phyloP scores from a whole-genome alignment of 2,888 invertebrate species.

The Thyatira batis region DNA sequence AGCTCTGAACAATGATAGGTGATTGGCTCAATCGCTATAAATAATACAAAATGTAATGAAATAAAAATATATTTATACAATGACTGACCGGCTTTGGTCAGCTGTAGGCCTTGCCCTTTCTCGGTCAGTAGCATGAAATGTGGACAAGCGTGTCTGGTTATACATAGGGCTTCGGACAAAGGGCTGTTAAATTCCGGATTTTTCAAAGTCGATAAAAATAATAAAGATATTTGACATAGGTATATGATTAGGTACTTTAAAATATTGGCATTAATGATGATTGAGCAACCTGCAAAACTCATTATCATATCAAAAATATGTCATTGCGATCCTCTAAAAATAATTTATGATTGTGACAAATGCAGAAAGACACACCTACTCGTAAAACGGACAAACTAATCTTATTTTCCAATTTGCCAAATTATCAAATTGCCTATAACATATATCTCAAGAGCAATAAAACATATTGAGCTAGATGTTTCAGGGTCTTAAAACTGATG shows the following conservation, averaged over 20 bases:
- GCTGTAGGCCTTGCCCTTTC: conserved; percentile 23
- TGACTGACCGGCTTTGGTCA: background rate
- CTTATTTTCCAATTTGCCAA: background rate
- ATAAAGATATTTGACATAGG: background rate
- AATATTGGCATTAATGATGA: too few relatives aligned
- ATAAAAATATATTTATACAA: background rate
- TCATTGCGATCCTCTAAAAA: background rate
- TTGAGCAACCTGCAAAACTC: too few relatives aligned
- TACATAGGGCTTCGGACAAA: background rate
- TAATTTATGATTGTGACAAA: background rate
- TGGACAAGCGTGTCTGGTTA: background rate
- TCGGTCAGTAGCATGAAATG: conserved; percentile 9
- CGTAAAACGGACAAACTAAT: too few relatives aligned
- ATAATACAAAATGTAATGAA: background rate
- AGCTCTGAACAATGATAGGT: background rate
- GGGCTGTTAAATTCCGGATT: background rate
- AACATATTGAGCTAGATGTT: background rate
- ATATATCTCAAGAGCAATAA: background rate
- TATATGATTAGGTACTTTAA: too few relatives aligned
- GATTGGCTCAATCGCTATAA: background rate
- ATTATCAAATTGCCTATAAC: background rate
- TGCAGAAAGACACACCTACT: background rate
- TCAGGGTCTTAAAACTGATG: background rate
- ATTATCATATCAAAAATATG: too few relatives aligned
- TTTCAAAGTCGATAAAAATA: background rate